Conservation (phyloP, 2,888 invertebrate species). For the Tenthredo amoena region DNA sequence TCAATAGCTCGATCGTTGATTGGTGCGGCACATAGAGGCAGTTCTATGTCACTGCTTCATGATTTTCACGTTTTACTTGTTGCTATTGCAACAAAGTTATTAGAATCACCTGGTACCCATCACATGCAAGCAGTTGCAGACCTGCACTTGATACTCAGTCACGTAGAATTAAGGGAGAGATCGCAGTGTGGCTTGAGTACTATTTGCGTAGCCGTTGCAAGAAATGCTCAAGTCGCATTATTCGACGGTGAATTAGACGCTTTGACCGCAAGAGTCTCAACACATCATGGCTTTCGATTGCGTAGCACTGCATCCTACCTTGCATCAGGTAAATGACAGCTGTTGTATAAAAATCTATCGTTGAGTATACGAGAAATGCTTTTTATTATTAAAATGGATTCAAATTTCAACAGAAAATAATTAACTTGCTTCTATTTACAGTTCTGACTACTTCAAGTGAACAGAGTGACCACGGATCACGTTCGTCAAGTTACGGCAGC, state of each 20-base stretch:
- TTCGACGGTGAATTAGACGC: constrained; percentile 81
- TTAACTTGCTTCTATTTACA: constrained; percentile 54
- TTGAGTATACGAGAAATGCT: neutral
- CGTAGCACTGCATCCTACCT: constrained; percentile 74
- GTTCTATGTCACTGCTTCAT: constrained; percentile 68
- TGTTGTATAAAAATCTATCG: neutral
- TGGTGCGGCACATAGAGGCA: constrained; percentile 72
- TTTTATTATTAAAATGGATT: neutral
- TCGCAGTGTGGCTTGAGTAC: constrained; percentile 72
- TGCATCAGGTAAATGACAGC: constrained; percentile 63
- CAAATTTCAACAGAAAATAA: neutral
- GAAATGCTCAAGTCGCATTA: constrained; percentile 80
- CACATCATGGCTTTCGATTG: constrained; percentile 72
- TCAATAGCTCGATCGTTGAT: constrained; percentile 76
- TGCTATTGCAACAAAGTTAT: constrained; percentile 74
- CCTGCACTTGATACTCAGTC: constrained; percentile 81
- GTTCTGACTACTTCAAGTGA: constrained; percentile 75
- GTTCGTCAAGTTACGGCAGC: constrained; percentile 73
- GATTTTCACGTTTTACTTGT: constrained; percentile 76
- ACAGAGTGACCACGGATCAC: constrained; percentile 74
- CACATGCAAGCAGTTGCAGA: constrained; percentile 80
- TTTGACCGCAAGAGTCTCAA: constrained; percentile 74
- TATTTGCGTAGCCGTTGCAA: constrained; percentile 75
- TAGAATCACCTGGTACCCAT: constrained; percentile 76
- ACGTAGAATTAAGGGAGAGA: constrained; percentile 77